Evolutionary conservation across 2,888 invertebrate species (phyloP), one percentile per base, ranked within the genome.

Genomic region (Digitonthophagus gazella): DNA sequence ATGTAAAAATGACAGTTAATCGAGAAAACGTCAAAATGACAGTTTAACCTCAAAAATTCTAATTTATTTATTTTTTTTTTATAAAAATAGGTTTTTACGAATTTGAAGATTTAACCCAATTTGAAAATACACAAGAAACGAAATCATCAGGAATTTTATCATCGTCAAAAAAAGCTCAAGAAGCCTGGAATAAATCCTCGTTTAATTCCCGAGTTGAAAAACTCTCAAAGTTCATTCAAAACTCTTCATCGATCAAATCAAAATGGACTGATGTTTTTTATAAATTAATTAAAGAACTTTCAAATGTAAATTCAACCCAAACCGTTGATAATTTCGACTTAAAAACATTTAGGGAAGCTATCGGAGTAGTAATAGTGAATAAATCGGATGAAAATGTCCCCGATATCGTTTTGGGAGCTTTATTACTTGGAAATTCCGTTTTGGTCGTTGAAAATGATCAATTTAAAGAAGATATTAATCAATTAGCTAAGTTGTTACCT

Each of bases 121-220:
- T 8, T 11, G 8, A 16, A 14, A 15, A 8, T 15, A 15, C 15
- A n/a, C 28, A 61, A 19, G 16, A 18, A 68, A 69, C 57, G 66
- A 76, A 83, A 68, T 84, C 84, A 75, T 77, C 85, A 11, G 77
- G 83, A 64, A 84, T 84, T 28, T 83, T 86, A 1, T 84, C 83
- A 71, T 80, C 80, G n/a, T 85, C 86, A 2, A 82, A 81, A 70
- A 83, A 82, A 73, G 84, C 84, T 11, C 82, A 82, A 54, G 77
- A 80, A 44, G 79, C 79, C 76, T 86, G 80, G 80, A 72, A 67
- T 16, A 78, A 76, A 72, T 65, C 73, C 5, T 44, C 75, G 8
- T 68, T 64, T 11, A 69, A 75, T 15, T 69, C 72, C 11, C 75
- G 76, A 75, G 67, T 61, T 4, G 74, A 76, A 66, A 58, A 75